Base-by-base conservation (phyloP, 2,888 invertebrate genomes). In the Elegia similella region DNA sequence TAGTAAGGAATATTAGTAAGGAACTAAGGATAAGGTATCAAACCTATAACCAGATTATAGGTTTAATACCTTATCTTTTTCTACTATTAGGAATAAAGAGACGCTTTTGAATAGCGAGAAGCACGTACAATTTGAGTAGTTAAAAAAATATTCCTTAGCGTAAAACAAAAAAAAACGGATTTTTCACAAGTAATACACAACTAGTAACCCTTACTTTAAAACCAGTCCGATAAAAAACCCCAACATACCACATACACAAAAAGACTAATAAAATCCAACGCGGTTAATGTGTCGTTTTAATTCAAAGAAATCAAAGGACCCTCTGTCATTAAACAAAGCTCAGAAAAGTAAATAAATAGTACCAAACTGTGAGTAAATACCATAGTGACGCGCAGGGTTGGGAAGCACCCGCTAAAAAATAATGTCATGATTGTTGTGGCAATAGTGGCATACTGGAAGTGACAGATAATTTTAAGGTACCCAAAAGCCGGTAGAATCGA, bases 261-360 rank as follows among this genome's bases (percentile, higher is more conserved):
- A 71, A 59, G 29, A 69, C 71, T 70, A 70, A 72, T 59, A 73
- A 70, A 69, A 69, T 67, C 70, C 69, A 70, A 63, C 64, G 67
- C 63, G 64, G 62, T 68, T 61, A 58, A 61, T 68, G 79, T 75
- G 77, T 79, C 74, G 73, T 75, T 83, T 85, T 84, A 82, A 84
- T 86, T 78, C 78, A 69, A 70, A 66, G 62, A 74, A 86, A 86
- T 85, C 82, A 86, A 83, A 81, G 81, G 82, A 69, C 86, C 88
- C 82, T 82, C 80, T 84, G 80, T 82, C 76, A 87, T 86, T 87
- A 86, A 84, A 82, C 79, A 78, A 70, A 69, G 73, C 75, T 73
- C 69, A 75, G 75, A 78, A 85, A 87, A 84, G 86, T 87, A 87
- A 86, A 88, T 85, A 86, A 85, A 83, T 78, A 78, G 72, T 65